Base-by-base conservation (phyloP, 2,113 vertebrate genomes). In the Macquaria ambigua region DNA sequence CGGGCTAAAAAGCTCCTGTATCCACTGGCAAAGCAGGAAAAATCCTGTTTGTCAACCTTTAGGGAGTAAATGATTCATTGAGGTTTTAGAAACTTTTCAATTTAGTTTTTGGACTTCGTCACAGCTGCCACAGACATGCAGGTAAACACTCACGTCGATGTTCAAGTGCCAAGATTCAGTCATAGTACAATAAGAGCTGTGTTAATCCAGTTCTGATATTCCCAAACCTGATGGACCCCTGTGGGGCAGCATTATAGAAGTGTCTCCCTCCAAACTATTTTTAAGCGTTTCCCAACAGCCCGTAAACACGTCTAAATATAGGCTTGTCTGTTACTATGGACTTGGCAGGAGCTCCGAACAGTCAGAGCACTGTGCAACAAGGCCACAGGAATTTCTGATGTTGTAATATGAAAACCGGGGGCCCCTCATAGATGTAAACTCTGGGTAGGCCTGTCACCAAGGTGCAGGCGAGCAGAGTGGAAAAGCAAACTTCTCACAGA, bases 251-350 rank as follows among this genome's bases (percentile, higher is more conserved):
- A 66, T 84, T 87, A 87, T 74, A 79, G 69, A 88, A 75, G 85
- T 76, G 89, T 91, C 82, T 92, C 90, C 90, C 81, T 70, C 70
- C 16, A 63, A 80, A 91, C 92, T 95, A 95, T 94, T 95, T 95
- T 94, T 82, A 92, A 86, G 92, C 67, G 3, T 72, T 90, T 90
- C 92, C 92, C 92, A 69, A 59, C 74, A 66, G 84, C 59, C 80
- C 61, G 28, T 87, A 90, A 92, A 88, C 79, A 84, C 28, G 11
- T 41, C 94, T 96, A 95, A 94, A 95, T 95, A 95, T 94, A 95
- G 93, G 83, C 87, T 77, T 71, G 87, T 92, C 83, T 90, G 91
- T 94, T 92, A 76, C 85, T 83, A 81, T 83, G 90, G 88, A 85
- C 78, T 91, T 91, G 88, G 92, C 90, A 74, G 84, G 41, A 58